Evolutionary conservation across 2,888 invertebrate species (phyloP).

Genomic region (Helicoverpa assulta): DNA sequence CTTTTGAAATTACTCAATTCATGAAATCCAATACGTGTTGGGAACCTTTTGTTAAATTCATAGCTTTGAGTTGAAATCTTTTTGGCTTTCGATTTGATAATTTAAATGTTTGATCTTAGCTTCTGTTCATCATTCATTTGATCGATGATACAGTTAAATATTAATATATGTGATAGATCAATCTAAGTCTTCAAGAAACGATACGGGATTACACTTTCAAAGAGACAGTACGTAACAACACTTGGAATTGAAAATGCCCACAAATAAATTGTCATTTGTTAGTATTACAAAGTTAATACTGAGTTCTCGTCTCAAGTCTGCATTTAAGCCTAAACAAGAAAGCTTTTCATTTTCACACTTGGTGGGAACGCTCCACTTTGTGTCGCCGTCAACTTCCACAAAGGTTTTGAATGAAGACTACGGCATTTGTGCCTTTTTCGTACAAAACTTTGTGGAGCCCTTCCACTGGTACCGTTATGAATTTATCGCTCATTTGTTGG

Average conservation of each 20-base stretch:
- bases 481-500: constrained; percentile 52
- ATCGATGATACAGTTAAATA: not conserved
- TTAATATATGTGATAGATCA: constrained; percentile 17
- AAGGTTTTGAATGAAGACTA: constrained; percentile 79
- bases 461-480: constrained; percentile 64
- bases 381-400: constrained; percentile 74
- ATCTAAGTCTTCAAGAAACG: constrained; percentile 18
- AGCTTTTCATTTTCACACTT: constrained; percentile 78
- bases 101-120: not conserved
- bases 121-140: not conserved
- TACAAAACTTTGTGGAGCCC: constrained; percentile 69
- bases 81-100: not conserved
- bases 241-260: constrained; percentile 61
- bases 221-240: constrained; percentile 33
- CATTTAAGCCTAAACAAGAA: constrained; percentile 73
- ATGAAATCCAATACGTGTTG: constrained; percentile 21
- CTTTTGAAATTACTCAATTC: constrained; percentile 35
- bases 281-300: constrained; percentile 65
- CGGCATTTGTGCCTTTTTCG: constrained; percentile 75
- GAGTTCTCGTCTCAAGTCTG: constrained; percentile 65
- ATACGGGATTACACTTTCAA: constrained; percentile 11
- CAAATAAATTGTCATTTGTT: constrained; percentile 61
- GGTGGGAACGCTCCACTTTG: constrained; percentile 66
- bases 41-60: constrained; percentile 26
- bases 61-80: not conserved